A percentile compares a stretch with the other conserved stretches of the same genome.
These are phyloP conservation scores for Cydia splendana DNA, from an alignment of 1,140 invertebrate species.

Conservation along the genomic window DNA sequence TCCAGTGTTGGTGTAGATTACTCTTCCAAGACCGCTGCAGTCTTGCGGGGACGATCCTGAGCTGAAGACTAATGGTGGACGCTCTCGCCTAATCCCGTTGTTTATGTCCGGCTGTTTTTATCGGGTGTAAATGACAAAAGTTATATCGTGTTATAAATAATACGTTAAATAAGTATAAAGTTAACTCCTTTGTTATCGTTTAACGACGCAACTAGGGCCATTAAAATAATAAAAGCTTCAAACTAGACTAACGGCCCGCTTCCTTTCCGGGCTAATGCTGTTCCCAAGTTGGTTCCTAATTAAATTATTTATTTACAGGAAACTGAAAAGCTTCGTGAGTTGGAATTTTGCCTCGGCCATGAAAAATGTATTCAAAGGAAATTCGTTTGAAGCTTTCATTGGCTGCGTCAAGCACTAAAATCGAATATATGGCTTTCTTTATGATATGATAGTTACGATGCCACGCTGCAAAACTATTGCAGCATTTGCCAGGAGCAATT, in stretches of 20 bases:
- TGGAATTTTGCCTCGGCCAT: background rate
- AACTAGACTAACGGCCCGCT: slow-evolving; percentile 41
- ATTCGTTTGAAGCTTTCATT: background rate
- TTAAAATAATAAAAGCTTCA: slow-evolving; percentile 53
- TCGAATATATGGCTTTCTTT: too few species aligned
- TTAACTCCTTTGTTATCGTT: slow-evolving; percentile 46
- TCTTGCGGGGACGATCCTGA: slow-evolving; percentile 8
- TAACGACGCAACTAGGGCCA: slow-evolving; percentile 55
- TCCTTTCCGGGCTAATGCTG: slow-evolving; percentile 33
- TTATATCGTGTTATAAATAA: slow-evolving; percentile 34
- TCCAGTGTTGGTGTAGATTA: background rate
- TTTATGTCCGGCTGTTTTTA: slow-evolving; percentile 34
- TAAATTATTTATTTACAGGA: slow-evolving; percentile 28
- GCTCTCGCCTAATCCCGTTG: slow-evolving; percentile 24
- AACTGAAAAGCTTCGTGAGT: background rate
- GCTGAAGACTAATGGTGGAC: slow-evolving; percentile 15
- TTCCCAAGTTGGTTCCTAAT: slow-evolving; percentile 27
- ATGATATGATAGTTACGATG: too few species aligned
- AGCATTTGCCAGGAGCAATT: too few species aligned
- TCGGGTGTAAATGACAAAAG: slow-evolving; percentile 37
- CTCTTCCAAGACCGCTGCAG: background rate
- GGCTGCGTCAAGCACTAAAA: too few species aligned
- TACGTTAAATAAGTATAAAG: slow-evolving; percentile 39
- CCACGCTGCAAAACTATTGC: too few species aligned
- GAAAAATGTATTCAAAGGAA: background rate